Evolutionary conservation across 30 jellyfish, hydroid and myxozoan species (phyloP).

Genomic region (Morbakka virulenta): DNA sequence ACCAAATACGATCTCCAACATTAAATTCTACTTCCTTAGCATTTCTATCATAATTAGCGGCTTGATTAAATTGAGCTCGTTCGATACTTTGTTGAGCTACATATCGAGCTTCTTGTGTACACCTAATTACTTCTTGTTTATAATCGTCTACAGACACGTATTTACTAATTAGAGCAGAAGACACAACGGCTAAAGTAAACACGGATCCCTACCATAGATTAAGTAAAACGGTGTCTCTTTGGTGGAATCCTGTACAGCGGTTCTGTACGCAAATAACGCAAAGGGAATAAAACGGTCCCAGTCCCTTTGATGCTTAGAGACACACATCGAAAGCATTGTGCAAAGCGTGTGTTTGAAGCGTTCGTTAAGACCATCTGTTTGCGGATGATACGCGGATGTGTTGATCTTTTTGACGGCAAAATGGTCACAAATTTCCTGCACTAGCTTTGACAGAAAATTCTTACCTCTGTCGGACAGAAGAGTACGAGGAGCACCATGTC

Average conservation of each 20-base stretch:
- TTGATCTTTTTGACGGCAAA: conserved; percentile 22
- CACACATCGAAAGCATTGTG: conserved; percentile 18
- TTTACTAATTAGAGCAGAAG: conserved; percentile 40
- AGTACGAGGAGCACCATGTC: conserved; percentile 59
- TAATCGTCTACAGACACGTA: conserved; percentile 42
- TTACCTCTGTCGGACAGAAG: conserved; percentile 48
- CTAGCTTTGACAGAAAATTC: conserved; percentile 41
- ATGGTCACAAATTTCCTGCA: conserved; percentile 47
- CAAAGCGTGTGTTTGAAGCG: conserved; percentile 46
- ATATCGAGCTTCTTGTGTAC: conserved; percentile 35
- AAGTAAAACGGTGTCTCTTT: conserved; percentile 66
- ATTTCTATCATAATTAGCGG: conserved; percentile 26
- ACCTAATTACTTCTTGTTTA: conserved; percentile 18
- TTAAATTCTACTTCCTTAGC: conserved; percentile 28
- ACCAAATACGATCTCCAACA: conserved; percentile 66
- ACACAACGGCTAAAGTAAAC: conserved; percentile 51
- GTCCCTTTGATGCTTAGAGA: conserved; percentile 51
- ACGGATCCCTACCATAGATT: conserved; percentile 67
- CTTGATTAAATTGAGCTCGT: conserved; percentile 39
- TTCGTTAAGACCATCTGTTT: conserved; percentile 52
- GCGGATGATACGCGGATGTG: conserved; percentile 59
- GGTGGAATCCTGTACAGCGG: conserved; percentile 64
- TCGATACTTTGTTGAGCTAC: conserved; percentile 49
- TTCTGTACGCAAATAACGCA: no score
- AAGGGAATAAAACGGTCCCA: conserved; percentile 60